Percentiles rank a stretch among this genome's conserved stretches.
phyloP scores from a whole-genome alignment of 2,113 vertebrate species.

The Campylomormyrus tamandua region DNA sequence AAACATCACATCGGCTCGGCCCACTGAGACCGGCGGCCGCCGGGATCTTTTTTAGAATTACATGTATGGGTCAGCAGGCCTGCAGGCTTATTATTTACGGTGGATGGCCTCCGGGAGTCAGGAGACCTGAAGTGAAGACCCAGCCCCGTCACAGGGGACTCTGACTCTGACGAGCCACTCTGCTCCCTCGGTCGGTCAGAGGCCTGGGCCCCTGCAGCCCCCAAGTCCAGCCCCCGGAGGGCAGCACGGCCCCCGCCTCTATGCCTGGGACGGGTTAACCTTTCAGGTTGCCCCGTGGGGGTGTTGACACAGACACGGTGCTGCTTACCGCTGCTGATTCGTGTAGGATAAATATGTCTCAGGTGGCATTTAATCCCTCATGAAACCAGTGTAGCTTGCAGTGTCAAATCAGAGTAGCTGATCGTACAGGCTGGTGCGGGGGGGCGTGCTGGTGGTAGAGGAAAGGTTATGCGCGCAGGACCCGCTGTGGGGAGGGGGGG shows the following conservation, averaged over 20 bases:
- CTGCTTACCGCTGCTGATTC: slow-evolving; percentile 67
- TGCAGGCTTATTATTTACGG: not conserved
- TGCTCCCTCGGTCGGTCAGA: not conserved
- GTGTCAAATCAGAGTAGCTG: slow-evolving; percentile 68
- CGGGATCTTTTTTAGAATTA: not conserved
- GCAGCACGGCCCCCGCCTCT: not conserved
- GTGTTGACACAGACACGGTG: slow-evolving; percentile 65
- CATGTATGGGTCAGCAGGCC: not conserved
- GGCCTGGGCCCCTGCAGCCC: not conserved
- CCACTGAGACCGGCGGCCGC: not conserved
- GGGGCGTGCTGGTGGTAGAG: slow-evolving; percentile 51
- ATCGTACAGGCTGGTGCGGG: slow-evolving; percentile 47
- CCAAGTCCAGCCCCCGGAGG: not conserved
- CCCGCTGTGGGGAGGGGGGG: no score
- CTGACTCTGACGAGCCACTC: not conserved
- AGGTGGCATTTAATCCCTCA: slow-evolving; percentile 74
- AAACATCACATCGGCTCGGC: not conserved
- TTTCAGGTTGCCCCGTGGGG: slow-evolving; percentile 46
- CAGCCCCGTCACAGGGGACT: not conserved
- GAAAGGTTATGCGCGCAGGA: slow-evolving; percentile 42
- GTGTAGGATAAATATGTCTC: slow-evolving; percentile 71
- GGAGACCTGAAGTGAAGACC: not conserved
- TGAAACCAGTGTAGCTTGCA: slow-evolving; percentile 68
- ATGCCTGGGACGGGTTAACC: slow-evolving; percentile 54
- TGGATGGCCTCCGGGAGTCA: not conserved